phyloP scores from a whole-genome alignment of 2,113 vertebrate genomes.

The Elaphurus davidianus region DNA sequence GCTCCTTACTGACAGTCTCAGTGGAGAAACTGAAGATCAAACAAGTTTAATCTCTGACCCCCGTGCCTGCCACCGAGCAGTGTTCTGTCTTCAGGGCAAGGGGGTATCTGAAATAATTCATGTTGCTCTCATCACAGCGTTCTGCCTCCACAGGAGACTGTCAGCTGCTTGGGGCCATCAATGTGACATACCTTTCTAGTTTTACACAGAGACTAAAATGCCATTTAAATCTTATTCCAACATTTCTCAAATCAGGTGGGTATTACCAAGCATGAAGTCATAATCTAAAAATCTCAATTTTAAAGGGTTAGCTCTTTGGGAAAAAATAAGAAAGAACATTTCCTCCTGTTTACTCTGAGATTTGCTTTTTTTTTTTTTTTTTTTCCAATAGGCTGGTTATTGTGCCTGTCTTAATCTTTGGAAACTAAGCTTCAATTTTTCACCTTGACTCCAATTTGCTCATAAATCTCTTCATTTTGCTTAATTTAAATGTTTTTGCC shows the following conservation, averaged over 20 bases:
- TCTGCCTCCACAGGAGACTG: not conserved
- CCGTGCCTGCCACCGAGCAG: not conserved
- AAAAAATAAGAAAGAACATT: slow-evolving; percentile 56
- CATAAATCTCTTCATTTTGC: slow-evolving; percentile 79
- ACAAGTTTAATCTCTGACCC: not conserved
- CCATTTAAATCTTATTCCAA: slow-evolving; percentile 50
- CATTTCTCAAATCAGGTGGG: slow-evolving; percentile 52
- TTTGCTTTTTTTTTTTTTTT: not conserved
- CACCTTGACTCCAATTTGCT: slow-evolving; percentile 77
- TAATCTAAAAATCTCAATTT: slow-evolving; percentile 54
- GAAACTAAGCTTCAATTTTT: slow-evolving; percentile 77
- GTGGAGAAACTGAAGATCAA: slow-evolving; percentile 2
- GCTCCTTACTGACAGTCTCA: not conserved
- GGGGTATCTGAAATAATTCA: not conserved
- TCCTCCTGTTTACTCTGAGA: slow-evolving; percentile 28
- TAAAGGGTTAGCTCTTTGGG: slow-evolving; percentile 27
- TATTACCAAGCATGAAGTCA: slow-evolving; percentile 56
- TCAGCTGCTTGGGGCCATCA: not conserved
- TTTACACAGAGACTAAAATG: not conserved
- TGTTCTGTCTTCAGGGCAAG: not conserved
- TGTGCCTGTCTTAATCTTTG: slow-evolving; percentile 67
- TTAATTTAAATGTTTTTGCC: slow-evolving; percentile 83
- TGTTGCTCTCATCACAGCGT: not conserved
- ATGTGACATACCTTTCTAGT: not conserved
- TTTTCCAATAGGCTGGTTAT: slow-evolving; percentile 58